Percentiles rank a stretch among this genome's conserved stretches.
phyloP scores from a whole-genome alignment of 2,113 vertebrate genomes.

The Callipepla californica region DNA sequence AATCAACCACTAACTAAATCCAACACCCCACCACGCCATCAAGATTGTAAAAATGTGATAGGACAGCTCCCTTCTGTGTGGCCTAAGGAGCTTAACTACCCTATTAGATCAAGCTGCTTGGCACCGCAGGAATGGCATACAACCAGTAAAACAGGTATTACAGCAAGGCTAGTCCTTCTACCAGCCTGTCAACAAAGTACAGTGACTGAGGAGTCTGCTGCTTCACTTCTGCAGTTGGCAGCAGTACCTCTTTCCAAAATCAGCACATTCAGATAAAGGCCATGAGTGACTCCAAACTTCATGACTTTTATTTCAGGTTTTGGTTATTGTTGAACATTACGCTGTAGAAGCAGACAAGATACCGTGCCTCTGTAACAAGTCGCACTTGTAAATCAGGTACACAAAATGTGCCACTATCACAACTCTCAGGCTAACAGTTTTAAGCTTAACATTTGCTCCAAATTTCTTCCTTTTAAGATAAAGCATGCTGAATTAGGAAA shows the following conservation, averaged over 20 bases:
- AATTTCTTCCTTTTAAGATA: neutral
- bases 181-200: neutral
- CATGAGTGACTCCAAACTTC: neutral
- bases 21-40: neutral
- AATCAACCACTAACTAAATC: neutral
- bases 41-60: neutral
- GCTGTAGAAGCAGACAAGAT: neutral
- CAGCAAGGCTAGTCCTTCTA: neutral
- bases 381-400: rapidly evolving
- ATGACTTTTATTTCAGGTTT: rapidly evolving
- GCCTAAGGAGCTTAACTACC: neutral
- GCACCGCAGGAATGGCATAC: neutral
- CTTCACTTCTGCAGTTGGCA: neutral
- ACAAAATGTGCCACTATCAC: neutral
- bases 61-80: neutral
- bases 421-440: neutral
- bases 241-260: neutral
- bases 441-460: neutral
- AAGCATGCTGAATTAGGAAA: neutral
- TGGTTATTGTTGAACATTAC: neutral
- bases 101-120: neutral
- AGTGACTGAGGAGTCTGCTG: rapidly evolving
- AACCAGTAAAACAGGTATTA: neutral
- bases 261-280: rapidly evolving
- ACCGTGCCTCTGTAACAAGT: neutral